These are phyloP conservation scores for Frankliniella fusca DNA, from an alignment of 2,888 invertebrate species.

Conservation along the genomic window DNA sequence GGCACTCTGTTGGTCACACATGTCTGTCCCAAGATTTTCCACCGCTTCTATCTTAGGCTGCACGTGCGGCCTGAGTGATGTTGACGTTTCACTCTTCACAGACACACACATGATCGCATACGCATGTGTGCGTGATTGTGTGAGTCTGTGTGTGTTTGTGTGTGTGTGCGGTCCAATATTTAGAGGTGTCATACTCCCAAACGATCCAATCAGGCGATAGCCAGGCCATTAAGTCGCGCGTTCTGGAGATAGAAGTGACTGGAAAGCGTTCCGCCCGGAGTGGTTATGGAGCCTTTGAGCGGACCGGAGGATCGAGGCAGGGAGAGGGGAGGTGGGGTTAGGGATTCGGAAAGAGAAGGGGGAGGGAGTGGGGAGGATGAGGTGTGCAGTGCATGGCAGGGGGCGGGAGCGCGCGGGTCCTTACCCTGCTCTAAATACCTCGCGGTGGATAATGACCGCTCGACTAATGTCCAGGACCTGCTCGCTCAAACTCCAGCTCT, in stretches of 20 bases:
- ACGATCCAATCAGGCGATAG: slow-evolving; percentile 26
- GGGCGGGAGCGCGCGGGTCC: background rate
- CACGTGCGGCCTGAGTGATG: no score
- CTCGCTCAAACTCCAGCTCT: no score
- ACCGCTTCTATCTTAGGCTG: no score
- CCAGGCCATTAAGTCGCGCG: slow-evolving; percentile 1
- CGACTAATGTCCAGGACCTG: no score
- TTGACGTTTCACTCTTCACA: no score
- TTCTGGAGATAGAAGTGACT: background rate
- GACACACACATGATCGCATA: no score
- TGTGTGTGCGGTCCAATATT: slow-evolving; percentile 12
- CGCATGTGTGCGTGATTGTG: no score
- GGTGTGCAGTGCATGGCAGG: background rate
- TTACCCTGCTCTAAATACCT: background rate
- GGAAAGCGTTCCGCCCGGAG: background rate
- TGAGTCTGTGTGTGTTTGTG: background rate
- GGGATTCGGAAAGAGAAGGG: no score
- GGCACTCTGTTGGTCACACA: no score
- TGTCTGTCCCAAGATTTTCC: no score
- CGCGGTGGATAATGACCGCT: no score
- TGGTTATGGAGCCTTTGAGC: background rate
- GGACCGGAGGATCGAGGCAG: background rate
- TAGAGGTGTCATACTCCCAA: slow-evolving; percentile 26
- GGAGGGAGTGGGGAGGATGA: background rate
- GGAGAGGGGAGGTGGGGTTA: background rate